Conservation (phyloP, 2,113 vertebrate genomes). For the Corythornis cristatus region DNA sequence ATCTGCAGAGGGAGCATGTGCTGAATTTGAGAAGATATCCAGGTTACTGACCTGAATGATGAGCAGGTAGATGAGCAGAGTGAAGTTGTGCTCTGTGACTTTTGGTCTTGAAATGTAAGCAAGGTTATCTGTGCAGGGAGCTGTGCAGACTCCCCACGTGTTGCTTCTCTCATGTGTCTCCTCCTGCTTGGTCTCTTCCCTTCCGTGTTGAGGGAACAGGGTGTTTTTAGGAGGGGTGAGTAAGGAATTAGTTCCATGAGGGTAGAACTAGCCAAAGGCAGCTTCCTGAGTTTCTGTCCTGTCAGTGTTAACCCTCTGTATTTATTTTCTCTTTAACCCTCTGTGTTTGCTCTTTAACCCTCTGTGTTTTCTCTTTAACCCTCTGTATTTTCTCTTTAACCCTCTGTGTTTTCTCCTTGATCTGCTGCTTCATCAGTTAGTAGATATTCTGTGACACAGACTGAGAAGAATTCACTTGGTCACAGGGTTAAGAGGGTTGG, state of each 20-base stretch:
- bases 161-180: background rate
- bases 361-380: too few relatives aligned
- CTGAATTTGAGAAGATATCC: background rate
- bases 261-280: background rate
- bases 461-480: background rate
- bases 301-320: background rate
- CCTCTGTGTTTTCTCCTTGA: background rate
- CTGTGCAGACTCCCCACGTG: background rate
- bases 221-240: background rate
- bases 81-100: fast-evolving
- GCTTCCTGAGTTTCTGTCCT: background rate
- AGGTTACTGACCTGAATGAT: background rate
- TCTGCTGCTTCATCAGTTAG: background rate
- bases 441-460: background rate
- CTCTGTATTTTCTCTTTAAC: background rate
- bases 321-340: background rate
- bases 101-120: background rate
- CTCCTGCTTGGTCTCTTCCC: background rate
- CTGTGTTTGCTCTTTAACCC: background rate
- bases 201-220: background rate
- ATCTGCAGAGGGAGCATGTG: background rate
- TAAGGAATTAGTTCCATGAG: background rate
- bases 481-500: background rate
- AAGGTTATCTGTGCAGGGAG: background rate
- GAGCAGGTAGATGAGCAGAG: background rate